A percentile compares a stretch with the other conserved stretches of the same genome.
phyloP scores from a whole-genome alignment of 2,113 vertebrate genomes.

The Zosterops pallidus region DNA sequence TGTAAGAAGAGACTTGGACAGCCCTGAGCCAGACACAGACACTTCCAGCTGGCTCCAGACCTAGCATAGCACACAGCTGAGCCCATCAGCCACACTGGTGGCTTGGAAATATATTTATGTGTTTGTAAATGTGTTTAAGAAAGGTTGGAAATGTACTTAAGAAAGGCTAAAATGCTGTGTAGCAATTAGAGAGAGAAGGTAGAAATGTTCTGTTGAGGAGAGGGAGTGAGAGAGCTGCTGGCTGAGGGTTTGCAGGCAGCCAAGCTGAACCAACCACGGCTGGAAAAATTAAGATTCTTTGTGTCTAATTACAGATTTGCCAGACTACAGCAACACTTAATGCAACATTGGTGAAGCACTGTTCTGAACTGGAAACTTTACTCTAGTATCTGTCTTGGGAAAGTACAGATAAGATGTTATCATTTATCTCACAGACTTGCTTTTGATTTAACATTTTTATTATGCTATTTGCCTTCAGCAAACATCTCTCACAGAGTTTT shows the following conservation, averaged over 20 bases:
- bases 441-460: neutral
- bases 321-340: neutral
- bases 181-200: neutral
- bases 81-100: neutral
- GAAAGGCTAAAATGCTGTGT: neutral
- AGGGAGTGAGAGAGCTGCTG: neutral
- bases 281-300: neutral
- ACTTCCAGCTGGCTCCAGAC: neutral
- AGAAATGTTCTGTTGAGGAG: neutral
- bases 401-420: slow-evolving; percentile 13
- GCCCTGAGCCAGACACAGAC: accelerated
- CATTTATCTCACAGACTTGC: neutral
- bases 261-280: neutral
- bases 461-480: slow-evolving; percentile 29
- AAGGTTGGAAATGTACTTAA: neutral
- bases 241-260: neutral
- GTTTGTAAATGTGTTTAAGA: neutral
- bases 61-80: neutral
- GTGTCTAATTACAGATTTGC: neutral
- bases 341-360: neutral
- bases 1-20: neutral
- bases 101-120: neutral
- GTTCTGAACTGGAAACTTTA: neutral
- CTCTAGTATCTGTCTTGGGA: neutral
- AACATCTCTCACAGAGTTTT: neutral